A percentile compares a stretch with the other conserved stretches of the same genome.
Evolutionary conservation across 2,797 vertebrate species (phyloP).

Genomic region (Rhadinocentrus ornatus): DNA sequence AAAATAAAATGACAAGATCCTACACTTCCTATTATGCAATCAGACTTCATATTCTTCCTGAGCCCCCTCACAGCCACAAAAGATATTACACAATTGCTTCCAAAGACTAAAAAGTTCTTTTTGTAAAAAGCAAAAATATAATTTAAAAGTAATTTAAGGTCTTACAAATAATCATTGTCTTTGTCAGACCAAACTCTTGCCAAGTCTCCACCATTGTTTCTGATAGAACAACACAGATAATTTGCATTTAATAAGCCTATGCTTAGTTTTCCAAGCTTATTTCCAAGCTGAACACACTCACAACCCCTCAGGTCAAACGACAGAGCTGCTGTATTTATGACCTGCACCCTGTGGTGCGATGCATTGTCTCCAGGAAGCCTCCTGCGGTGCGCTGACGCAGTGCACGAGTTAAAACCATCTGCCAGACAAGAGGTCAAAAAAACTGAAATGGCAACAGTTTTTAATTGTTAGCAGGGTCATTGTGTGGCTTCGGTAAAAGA

Average conservation of each 20-base stretch:
- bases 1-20: neutral
- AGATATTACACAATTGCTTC: neutral
- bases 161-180: neutral
- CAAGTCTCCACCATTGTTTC: neutral
- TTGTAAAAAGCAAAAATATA: neutral
- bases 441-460: neutral
- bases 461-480: neutral
- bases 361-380: conserved; percentile 31
- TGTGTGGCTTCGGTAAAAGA: neutral
- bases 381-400: conserved; percentile 13
- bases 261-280: conserved; percentile 5
- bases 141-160: neutral
- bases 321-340: conserved; percentile 37
- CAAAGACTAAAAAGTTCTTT: neutral
- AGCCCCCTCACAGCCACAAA: neutral
- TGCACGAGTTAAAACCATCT: conserved; percentile 18
- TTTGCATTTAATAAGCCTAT: conserved; percentile 38
- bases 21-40: neutral
- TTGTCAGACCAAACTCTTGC: neutral
- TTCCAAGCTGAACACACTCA: conserved; percentile 24
- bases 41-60: neutral
- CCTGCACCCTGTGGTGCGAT: conserved; percentile 23
- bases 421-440: conserved; percentile 12
- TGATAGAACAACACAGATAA: neutral
- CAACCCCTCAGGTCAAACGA: neutral